These are phyloP conservation scores for Drosophila persimilis DNA, from an alignment of 1,140 invertebrate species.

Conservation along the genomic window DNA sequence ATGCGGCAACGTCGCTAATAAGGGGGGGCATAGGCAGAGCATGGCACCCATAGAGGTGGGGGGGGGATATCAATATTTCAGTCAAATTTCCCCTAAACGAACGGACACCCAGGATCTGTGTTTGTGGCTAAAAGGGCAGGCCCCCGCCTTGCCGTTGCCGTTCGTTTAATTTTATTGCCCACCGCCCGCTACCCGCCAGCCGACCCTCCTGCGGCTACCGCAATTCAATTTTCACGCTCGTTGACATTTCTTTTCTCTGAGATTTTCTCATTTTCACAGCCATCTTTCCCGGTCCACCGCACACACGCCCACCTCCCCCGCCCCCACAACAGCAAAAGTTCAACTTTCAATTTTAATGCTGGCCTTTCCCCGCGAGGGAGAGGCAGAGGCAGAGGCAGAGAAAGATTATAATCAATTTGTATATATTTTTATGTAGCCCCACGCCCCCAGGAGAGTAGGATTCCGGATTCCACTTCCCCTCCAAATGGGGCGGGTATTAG, in stretches of 20 bases:
- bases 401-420: constrained; percentile 70
- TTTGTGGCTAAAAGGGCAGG: constrained; percentile 47
- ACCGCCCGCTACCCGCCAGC: neutral
- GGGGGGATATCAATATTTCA: constrained; percentile 54
- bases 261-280: constrained; percentile 18
- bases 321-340: constrained; percentile 4
- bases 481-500: constrained; percentile 26
- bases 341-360: constrained; percentile 56
- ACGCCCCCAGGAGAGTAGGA: constrained; percentile 9
- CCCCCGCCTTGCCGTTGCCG: constrained; percentile 46
- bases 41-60: too few species aligned
- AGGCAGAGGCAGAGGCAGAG: neutral
- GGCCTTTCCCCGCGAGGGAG: neutral
- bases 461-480: too few species aligned
- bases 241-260: constrained; percentile 66
- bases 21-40: too few species aligned
- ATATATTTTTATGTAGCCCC: constrained; percentile 63
- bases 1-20: constrained; percentile 54
- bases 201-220: neutral
- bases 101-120: too few species aligned
- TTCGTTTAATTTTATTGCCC: constrained; percentile 80
- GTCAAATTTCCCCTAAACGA: constrained; percentile 6
- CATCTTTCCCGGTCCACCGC: neutral
- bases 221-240: constrained; percentile 66
- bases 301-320: too few species aligned